Base-by-base conservation (phyloP, 2,113 vertebrate genomes). In the Nycticebus coucang region DNA sequence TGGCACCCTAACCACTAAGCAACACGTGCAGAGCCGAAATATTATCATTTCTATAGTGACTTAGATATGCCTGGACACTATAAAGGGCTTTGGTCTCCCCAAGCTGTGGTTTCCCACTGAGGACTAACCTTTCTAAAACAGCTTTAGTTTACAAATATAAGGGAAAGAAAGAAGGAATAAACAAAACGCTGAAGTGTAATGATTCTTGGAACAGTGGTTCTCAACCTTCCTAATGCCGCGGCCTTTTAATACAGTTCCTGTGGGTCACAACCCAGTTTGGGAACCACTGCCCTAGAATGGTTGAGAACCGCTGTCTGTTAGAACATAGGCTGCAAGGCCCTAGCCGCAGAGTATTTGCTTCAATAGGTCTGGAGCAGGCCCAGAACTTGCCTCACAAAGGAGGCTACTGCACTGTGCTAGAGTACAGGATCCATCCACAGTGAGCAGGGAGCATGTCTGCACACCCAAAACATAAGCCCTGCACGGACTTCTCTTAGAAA, bases 401-500 rank as follows among this genome's bases (percentile, higher is more conserved):
- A 66, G 66, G 79, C 26, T 1, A 60, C 17, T 1, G 33, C 60
- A 60, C 64, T 2, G 5, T 0, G 79, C 83, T n/a, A 0, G 53
- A 77, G 4, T 1, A 11, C 0, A 53, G 37, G 26, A 35, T 8
- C 30, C 69, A 6, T 0, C 10, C 1, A 21, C 1, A 7, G 59
- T 26, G 2, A 30, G 18, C 1, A 33, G 66, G 77, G 66, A 45
- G 35, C 6, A 2, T 0, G 12, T 7, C 66, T 33, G 17, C 28
- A 1, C 1, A 14, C 22, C 85, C 14, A 12, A 35, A 82, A n/a
- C 11, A 18, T 4, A 28, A 0, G 78, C 41, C 35, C 71, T 13
- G 13, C 59, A 21, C 0, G 4, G 30, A 3, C 8, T 55, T 71
- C 59, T 72, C 60, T 93, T 26, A 55, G 66, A 45, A 71, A 83